Evolutionary conservation across 1,140 invertebrate genomes (phyloP), one percentile per base, ranked within the genome.

Genomic region (Halictus rubicundus): DNA sequence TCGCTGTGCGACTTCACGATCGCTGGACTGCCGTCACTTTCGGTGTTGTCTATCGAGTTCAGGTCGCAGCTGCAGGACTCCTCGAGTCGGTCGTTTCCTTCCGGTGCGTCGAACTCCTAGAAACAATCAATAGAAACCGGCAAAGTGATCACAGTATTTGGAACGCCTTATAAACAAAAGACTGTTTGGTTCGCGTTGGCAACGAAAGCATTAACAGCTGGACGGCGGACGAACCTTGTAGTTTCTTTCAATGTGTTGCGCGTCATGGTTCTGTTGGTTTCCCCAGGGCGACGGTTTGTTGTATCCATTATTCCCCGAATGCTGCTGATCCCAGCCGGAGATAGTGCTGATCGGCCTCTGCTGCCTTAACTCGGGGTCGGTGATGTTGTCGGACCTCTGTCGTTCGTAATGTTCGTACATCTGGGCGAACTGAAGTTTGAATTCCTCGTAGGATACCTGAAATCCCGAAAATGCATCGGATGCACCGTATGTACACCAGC

Each of bases 321-420:
- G 93, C 66, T 94, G 94, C 75, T 97, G 95, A 90, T 98, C 97
- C 97, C 97, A 98, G 21, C 98, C 98, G 0, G 98, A 99, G 83
- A 99, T 99, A 9, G 98, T 99, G 90, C 97, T 98, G 69, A 99
- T 98, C 39, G 98, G 98, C 60, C 97, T 95, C 87, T 98, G 97
- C 90, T 98, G 97, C 57, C 98, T 94, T 70, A 98, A 94, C n/a
- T 97, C 95, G 0, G 98, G 98, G 93, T 99, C 98, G 0, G 98
- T 98, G 70, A 99, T 97, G 88, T 99, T 98, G 90, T 99, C 98
- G 4, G 97, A 97, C 59, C 98, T 94, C 81, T 98, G 96, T 75
- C 97, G 95, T 88, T 99, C 98, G 91, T 99, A 99, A 89, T 99
- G 98, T 89, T 98, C 97, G 92, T 99, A 99, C 97, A 99, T 98